phyloP scores from a whole-genome alignment of 2,797 vertebrate genomes.

The Onychomys torridus region DNA sequence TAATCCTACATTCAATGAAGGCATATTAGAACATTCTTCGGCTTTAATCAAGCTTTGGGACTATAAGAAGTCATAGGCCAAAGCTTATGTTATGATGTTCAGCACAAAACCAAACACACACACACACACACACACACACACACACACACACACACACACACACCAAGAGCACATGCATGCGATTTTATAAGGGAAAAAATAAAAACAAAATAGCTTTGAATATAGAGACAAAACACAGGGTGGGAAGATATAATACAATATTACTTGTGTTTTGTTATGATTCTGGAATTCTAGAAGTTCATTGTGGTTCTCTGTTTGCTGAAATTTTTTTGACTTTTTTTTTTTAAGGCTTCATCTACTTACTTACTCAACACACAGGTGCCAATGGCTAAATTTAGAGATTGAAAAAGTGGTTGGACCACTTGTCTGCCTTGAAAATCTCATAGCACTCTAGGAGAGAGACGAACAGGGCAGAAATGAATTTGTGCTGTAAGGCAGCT shows the following conservation, averaged over 20 bases:
- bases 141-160: not conserved
- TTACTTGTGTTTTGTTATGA: not conserved
- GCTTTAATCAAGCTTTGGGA: not conserved
- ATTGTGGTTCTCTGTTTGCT: not conserved
- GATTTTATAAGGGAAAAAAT: slow-evolving; percentile 1
- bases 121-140: not conserved
- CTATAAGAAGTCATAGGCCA: not conserved
- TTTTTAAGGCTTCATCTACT: not conserved
- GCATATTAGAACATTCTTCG: not conserved
- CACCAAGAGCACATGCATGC: not conserved
- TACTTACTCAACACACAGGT: not conserved
- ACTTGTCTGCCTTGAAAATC: not conserved
- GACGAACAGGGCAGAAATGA: not conserved
- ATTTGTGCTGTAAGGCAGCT: accelerated
- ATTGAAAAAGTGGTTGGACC: not conserved
- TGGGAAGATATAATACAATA: not conserved
- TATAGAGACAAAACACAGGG: not conserved
- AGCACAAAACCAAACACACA: not conserved
- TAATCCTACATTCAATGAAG: not conserved
- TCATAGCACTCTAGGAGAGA: not conserved
- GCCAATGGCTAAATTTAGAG: not conserved
- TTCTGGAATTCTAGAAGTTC: not conserved
- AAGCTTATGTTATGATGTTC: not conserved
- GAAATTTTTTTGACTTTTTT: not conserved
- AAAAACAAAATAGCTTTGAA: not conserved